Percentiles rank a stretch among this genome's conserved stretches.
phyloP scores from a whole-genome alignment of 2,888 invertebrate species.

The Keiferia lycopersicella region DNA sequence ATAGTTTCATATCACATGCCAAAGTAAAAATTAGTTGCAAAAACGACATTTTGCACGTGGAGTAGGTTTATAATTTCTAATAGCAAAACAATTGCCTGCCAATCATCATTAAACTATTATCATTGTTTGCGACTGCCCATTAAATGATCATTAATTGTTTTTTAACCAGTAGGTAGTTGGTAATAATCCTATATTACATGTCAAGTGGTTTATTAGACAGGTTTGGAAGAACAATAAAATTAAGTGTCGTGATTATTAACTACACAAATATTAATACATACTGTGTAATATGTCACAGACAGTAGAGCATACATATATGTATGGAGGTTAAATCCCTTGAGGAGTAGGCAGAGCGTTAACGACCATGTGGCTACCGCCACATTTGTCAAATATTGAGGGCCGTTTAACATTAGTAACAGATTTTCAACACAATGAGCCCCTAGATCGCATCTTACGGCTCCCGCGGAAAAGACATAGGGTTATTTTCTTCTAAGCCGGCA shows the following conservation, averaged over 20 bases:
- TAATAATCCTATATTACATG: constrained; percentile 7
- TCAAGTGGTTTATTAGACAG: constrained; percentile 10
- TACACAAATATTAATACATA: too few relatives aligned
- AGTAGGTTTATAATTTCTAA: constrained; percentile 6
- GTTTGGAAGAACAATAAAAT: neutral
- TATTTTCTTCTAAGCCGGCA: too few relatives aligned
- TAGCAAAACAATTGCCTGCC: constrained; percentile 9
- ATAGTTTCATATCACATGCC: neutral
- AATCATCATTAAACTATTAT: constrained; percentile 22
- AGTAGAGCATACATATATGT: too few relatives aligned
- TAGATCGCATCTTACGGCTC: too few relatives aligned
- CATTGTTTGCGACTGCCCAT: constrained; percentile 3
- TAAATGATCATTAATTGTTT: constrained; percentile 16
- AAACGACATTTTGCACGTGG: neutral
- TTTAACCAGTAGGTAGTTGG: constrained; percentile 4
- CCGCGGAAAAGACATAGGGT: too few relatives aligned
- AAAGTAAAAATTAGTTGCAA: neutral
- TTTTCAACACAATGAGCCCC: too few relatives aligned
- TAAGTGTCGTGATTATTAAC: neutral
- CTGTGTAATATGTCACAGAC: too few relatives aligned
- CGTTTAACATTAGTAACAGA: too few relatives aligned
- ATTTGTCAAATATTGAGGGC: too few relatives aligned
- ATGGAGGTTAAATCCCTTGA: too few relatives aligned
- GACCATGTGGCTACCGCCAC: too few relatives aligned
- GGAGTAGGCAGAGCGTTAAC: too few relatives aligned